Conservation (phyloP, 2,113 vertebrate species). For the Eulemur rufifrons region DNA sequence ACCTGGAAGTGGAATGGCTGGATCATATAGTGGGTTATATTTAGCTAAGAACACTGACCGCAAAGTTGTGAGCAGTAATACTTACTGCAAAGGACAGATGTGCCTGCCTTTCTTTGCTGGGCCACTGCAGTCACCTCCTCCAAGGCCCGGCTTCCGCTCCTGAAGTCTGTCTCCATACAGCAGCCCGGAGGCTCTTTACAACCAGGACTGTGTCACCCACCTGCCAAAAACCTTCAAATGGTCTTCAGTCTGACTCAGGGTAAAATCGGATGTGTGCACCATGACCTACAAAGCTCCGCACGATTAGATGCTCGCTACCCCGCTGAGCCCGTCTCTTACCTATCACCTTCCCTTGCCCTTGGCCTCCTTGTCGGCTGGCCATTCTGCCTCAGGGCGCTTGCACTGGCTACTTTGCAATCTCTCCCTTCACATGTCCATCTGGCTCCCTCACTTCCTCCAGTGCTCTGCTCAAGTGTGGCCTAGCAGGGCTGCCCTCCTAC, state of each 20-base stretch:
- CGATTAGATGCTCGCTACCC: background rate
- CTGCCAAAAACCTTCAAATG: background rate
- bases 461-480: background rate
- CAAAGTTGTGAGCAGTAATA: background rate
- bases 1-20: background rate
- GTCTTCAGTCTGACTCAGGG: background rate
- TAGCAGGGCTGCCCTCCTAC: background rate
- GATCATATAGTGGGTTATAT: background rate
- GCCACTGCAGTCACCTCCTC: too few relatives aligned
- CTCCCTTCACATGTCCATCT: rapidly evolving
- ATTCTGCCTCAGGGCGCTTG: background rate
- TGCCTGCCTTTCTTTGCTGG: background rate
- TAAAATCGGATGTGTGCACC: background rate
- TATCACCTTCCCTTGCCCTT: background rate
- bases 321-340: too few relatives aligned
- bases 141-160: background rate
- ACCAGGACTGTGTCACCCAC: background rate
- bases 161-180: background rate
- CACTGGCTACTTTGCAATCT: background rate
- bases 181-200: background rate
- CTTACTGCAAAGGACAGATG: background rate
- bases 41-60: background rate
- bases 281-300: background rate
- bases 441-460: background rate
- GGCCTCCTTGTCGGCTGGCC: background rate